A percentile compares a stretch with the other conserved stretches of the same genome.
phyloP scores from a whole-genome alignment of 2,888 invertebrate species.

The Netelia inedita region DNA sequence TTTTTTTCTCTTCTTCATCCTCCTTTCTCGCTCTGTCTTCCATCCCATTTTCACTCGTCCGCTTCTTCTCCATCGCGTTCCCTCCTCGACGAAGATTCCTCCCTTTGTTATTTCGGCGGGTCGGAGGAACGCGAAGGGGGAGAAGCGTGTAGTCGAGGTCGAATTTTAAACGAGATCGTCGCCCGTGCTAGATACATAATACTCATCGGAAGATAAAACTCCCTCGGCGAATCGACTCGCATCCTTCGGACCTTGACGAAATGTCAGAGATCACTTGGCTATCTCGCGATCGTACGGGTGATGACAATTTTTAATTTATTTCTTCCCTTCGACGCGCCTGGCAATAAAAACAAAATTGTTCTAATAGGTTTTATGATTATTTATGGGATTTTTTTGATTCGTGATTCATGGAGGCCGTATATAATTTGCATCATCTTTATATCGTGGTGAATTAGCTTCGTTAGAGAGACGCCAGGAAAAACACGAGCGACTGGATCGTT shows the following conservation, averaged over 20 bases:
- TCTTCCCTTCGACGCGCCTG: neutral
- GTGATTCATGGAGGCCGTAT: slow-evolving; percentile 8
- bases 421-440: slow-evolving; percentile 20
- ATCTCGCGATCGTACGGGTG: slow-evolving; percentile 18
- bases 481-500: neutral
- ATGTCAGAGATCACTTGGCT: slow-evolving; percentile 38
- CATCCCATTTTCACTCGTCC: slow-evolving; percentile 23
- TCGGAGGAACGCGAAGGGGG: neutral
- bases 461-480: neutral
- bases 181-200: slow-evolving; percentile 61
- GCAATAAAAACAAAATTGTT: slow-evolving; percentile 40
- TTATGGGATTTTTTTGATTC: slow-evolving; percentile 52
- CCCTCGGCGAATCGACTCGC: neutral
- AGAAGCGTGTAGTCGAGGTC: slow-evolving; percentile 24
- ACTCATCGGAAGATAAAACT: slow-evolving; percentile 28
- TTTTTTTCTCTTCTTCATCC: slow-evolving; percentile 23
- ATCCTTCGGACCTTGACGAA: slow-evolving; percentile 46
- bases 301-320: slow-evolving; percentile 30
- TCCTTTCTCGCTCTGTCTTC: slow-evolving; percentile 33
- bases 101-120: slow-evolving; percentile 52
- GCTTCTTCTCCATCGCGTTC: slow-evolving; percentile 9
- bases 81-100: slow-evolving; percentile 26
- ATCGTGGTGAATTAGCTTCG: neutral
- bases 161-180: slow-evolving; percentile 54
- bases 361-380: slow-evolving; percentile 34